These are phyloP conservation scores for Hydropsyche betteni DNA, from an alignment of 2,888 invertebrate genomes.

Conservation along the genomic window DNA sequence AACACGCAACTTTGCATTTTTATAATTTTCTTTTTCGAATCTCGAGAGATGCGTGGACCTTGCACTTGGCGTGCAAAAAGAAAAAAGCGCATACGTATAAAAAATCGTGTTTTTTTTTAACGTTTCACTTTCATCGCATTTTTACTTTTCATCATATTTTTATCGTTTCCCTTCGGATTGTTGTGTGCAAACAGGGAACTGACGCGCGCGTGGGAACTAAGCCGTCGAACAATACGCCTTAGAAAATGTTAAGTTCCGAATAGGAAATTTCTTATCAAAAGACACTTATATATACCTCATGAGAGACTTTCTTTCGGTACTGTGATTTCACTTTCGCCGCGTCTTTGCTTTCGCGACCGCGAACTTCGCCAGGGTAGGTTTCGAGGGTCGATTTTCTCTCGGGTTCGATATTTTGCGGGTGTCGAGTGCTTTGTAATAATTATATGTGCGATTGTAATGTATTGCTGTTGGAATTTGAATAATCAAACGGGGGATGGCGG, in stretches of 20 bases:
- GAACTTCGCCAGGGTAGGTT: no score
- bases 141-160: not conserved
- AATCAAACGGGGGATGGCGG: no score
- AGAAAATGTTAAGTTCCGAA: not conserved
- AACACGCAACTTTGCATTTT: no score
- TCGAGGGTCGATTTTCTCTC: no score
- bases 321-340: constrained; percentile 59
- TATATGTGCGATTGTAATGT: no score
- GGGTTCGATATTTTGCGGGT: no score
- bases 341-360: no score
- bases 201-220: constrained; percentile 17
- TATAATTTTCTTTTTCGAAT: no score
- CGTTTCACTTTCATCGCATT: constrained; percentile 3
- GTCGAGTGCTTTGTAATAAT: no score
- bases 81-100: not conserved
- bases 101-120: not conserved
- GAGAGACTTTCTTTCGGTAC: constrained; percentile 56
- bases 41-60: not conserved
- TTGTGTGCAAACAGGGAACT: constrained; percentile 29
- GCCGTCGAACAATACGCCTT: constrained; percentile 19
- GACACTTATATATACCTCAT: constrained; percentile 36
- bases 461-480: no score
- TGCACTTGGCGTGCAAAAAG: constrained; percentile 8
- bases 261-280: not conserved
- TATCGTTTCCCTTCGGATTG: not conserved